Evolutionary conservation across 2,888 invertebrate genomes (phyloP).

Genomic region (Caenorhabditis japonica): DNA sequence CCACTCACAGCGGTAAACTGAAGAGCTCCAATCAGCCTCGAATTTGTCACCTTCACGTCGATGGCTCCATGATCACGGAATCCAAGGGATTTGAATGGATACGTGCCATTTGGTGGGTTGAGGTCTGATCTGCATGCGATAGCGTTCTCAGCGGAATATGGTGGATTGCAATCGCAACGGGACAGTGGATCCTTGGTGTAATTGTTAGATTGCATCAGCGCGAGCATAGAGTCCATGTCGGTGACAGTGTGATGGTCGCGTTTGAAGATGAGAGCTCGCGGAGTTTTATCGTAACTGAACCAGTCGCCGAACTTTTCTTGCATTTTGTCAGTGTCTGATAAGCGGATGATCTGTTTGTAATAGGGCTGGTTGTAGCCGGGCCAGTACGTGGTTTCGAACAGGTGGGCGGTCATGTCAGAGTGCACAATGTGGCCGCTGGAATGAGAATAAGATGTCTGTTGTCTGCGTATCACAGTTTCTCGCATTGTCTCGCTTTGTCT

Average conservation of each 20-base stretch:
- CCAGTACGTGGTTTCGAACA: constrained; percentile 82
- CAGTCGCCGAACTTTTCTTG: constrained; percentile 81
- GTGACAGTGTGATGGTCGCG: constrained; percentile 81
- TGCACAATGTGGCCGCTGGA: constrained; percentile 70
- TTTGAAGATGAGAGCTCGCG: constrained; percentile 77
- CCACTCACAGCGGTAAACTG: constrained; percentile 81
- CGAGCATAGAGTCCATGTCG: constrained; percentile 82
- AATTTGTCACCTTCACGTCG: constrained; percentile 81
- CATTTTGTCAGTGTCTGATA: constrained; percentile 81
- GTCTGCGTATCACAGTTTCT: constrained; percentile 9
- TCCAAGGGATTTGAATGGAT: constrained; percentile 82
- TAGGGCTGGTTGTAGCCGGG: constrained; percentile 84
- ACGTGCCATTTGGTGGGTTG: constrained; percentile 83
- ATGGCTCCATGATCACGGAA: constrained; percentile 84
- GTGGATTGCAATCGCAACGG: constrained; percentile 83
- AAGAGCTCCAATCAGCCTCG: constrained; percentile 73
- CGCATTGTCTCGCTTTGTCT: background rate
- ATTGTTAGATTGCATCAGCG: constrained; percentile 83
- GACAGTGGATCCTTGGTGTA: constrained; percentile 83
- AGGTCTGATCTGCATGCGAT: constrained; percentile 84
- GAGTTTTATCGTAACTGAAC: constrained; percentile 79
- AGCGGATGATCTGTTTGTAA: constrained; percentile 78
- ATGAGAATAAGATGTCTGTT: constrained; percentile 4
- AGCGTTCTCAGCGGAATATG: constrained; percentile 84
- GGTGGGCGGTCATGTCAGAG: constrained; percentile 66